Evolutionary conservation across 2,113 vertebrate genomes (phyloP).

Genomic region (Tor tambroides): DNA sequence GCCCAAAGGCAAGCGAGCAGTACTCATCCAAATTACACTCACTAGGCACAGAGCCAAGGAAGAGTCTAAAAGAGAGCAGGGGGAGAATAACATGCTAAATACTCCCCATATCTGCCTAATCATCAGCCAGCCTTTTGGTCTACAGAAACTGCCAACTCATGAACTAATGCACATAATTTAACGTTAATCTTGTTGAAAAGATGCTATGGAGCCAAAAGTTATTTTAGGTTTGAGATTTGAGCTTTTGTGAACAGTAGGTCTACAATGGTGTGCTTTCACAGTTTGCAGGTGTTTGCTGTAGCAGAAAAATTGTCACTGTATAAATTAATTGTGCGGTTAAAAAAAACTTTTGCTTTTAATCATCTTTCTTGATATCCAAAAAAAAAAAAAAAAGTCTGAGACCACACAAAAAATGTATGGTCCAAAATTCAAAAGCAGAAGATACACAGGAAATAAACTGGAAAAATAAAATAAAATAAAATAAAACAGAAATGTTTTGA

Average conservation of each 20-base stretch:
- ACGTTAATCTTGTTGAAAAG: background rate
- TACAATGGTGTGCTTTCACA: background rate
- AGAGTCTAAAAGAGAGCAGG: constrained; percentile 68
- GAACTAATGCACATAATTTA: constrained; percentile 17
- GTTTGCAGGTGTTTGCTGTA: background rate
- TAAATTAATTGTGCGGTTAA: background rate
- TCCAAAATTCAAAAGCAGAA: too few relatives aligned
- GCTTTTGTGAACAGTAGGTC: background rate
- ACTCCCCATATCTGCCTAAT: constrained; percentile 47
- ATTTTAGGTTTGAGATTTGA: background rate
- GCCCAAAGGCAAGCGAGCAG: constrained; percentile 81
- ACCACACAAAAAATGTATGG: too few relatives aligned
- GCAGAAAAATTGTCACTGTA: background rate
- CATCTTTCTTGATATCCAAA: background rate
- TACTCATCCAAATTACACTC: constrained; percentile 82
- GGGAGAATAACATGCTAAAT: constrained; percentile 60
- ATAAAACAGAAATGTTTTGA: too few relatives aligned
- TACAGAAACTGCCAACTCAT: constrained; percentile 29
- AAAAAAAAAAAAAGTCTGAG: too few relatives aligned
- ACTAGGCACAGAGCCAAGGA: constrained; percentile 78
- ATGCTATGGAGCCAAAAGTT: background rate
- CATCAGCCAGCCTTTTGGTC: constrained; percentile 12
- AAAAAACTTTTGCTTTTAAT: background rate
- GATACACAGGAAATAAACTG: too few relatives aligned
- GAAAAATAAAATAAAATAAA: too few relatives aligned